These are phyloP conservation scores for Cecropterus lyciades DNA, from an alignment of 1,140 invertebrate species.

Conservation along the genomic window DNA sequence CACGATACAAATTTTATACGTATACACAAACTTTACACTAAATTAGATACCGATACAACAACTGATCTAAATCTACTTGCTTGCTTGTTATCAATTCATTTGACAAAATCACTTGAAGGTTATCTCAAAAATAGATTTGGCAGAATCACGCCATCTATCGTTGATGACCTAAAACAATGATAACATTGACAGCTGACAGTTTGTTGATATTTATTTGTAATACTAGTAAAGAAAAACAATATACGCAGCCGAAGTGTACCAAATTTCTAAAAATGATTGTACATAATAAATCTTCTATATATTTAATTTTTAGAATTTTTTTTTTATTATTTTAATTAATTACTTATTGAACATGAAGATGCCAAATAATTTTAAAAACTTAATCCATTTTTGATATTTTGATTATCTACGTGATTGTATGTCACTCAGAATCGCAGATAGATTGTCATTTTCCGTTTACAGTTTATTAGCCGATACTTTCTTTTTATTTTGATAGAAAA, in stretches of 20 bases:
- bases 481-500: slow-evolving; percentile 45
- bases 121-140: slow-evolving; percentile 76
- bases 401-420: slow-evolving; percentile 3
- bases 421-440: slow-evolving; percentile 14
- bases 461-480: slow-evolving; percentile 43
- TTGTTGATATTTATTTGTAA: background rate
- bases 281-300: no score
- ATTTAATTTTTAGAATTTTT: no score
- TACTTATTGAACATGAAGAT: no score
- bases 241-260: no score
- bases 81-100: slow-evolving; percentile 73
- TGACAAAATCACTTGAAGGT: slow-evolving; percentile 82
- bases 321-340: no score
- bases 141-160: slow-evolving; percentile 64
- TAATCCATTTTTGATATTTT: no score
- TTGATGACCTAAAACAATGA: slow-evolving; percentile 48
- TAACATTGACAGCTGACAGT: slow-evolving; percentile 20
- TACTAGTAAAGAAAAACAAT: no score
- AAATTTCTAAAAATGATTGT: no score
- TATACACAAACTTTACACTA: slow-evolving; percentile 34
- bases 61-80: slow-evolving; percentile 38
- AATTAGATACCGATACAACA: slow-evolving; percentile 27
- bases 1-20: slow-evolving; percentile 30
- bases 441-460: slow-evolving; percentile 50
- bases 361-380: no score